Evolutionary conservation across 2,113 vertebrate species (phyloP).

Genomic region (Hirundichthys speculiger): DNA sequence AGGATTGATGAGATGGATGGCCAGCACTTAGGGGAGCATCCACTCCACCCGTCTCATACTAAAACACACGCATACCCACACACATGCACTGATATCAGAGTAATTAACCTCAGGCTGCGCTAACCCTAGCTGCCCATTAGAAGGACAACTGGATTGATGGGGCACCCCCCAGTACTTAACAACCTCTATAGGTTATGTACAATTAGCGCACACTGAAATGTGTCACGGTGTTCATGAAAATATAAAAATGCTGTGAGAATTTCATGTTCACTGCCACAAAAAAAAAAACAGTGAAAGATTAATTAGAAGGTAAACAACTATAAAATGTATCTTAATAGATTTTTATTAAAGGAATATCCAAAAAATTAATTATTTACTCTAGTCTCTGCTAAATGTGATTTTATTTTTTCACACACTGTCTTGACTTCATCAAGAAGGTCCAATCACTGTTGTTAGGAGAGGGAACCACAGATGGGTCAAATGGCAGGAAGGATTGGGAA

Average conservation of each 20-base stretch:
- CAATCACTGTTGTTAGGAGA: too few relatives aligned
- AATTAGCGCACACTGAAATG: constrained; percentile 35
- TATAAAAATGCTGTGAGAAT: neutral
- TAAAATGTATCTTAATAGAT: too few relatives aligned
- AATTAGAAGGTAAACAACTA: too few relatives aligned
- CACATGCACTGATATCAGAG: constrained; percentile 73
- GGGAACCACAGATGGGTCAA: too few relatives aligned
- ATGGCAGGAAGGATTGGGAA: too few relatives aligned
- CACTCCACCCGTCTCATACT: constrained; percentile 52
- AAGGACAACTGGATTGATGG: constrained; percentile 85
- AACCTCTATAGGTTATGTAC: constrained; percentile 49
- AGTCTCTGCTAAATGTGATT: too few relatives aligned
- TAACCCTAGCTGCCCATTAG: constrained; percentile 81
- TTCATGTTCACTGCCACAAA: neutral
- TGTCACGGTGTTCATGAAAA: constrained; percentile 6
- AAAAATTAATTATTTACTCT: too few relatives aligned
- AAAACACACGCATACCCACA: constrained; percentile 39
- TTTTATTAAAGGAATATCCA: too few relatives aligned
- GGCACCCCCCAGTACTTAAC: constrained; percentile 69
- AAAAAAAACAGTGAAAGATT: neutral
- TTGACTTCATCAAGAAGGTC: too few relatives aligned
- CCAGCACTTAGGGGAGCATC: constrained; percentile 69
- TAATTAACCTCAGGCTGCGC: constrained; percentile 85
- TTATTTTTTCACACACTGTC: too few relatives aligned
- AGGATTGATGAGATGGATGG: constrained; percentile 81